Base-by-base conservation (phyloP, 2,797 vertebrate genomes). In the Propithecus deckenii region DNA sequence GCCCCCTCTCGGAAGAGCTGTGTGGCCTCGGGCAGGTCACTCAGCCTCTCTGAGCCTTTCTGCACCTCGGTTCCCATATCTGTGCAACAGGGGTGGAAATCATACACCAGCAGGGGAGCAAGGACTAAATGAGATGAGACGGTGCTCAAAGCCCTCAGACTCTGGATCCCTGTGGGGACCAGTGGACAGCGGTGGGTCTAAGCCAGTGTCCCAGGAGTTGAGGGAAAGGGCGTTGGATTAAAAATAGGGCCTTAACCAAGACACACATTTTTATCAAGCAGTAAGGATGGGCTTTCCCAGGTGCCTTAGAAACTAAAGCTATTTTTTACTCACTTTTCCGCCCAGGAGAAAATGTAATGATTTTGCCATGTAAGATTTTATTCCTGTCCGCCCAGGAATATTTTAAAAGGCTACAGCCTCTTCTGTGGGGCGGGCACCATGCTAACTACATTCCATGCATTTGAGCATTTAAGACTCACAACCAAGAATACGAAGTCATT, bases 181-280 rank as follows among this genome's bases (percentile, higher is more conserved):
- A 9, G 23, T 6, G 2, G 46, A 12, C 1, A 32, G 35, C 1
- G 5, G 15, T 7, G 43, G 30, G 20, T 50, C 57, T 7, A 28
- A 69, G 25, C 1, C 25, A 9, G 22, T 4, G 0, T 25, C 48
- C 69, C 23, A 5, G 23, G 12, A 2, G 7, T 1, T 2, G 25
- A 83, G 55, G 67, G 35, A 61, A 81, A 67, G 1, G 17, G 48
- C 81, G 43, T 50, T 32, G 5, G 83, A 55, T 25, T 7, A n/a
- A 35, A 18, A 46, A 48, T 0, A 30, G 80, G 28, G 57, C 48
- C 85, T 11, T 17, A 2, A 15, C 46, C n/a, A 28, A 55, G 32
- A 69, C 25, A 4, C 20, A 11, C 0, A 4, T 59, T 71, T 91
- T 46, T 55, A 61, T n/a, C 23, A 13, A 52, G 32, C 41, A 32